Conservation (phyloP, 2,113 vertebrate species). For the Machaerirhynchus nigripectus region DNA sequence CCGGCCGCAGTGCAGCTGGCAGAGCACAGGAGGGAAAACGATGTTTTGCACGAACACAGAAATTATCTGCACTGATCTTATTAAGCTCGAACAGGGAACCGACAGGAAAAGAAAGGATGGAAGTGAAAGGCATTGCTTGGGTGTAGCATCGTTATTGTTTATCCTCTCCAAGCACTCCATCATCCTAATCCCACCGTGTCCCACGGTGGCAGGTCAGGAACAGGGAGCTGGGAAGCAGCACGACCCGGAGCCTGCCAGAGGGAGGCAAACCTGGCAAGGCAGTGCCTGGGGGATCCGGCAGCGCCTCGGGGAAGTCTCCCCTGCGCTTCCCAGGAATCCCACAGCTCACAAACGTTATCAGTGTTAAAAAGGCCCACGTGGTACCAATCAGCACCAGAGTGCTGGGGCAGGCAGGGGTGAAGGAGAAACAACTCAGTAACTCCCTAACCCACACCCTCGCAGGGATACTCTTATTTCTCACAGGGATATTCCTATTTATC, state of each 20-base stretch:
- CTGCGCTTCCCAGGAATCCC: neutral
- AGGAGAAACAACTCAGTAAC: neutral
- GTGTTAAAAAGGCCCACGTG: neutral
- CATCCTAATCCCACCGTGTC: neutral
- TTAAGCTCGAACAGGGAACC: neutral
- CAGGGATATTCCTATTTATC: neutral
- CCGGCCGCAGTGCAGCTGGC: conserved; percentile 2
- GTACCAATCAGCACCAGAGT: neutral
- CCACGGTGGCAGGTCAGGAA: neutral
- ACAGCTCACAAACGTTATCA: neutral
- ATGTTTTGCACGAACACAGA: neutral
- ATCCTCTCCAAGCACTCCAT: conserved; percentile 26
- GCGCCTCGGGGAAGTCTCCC: neutral
- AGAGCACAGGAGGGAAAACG: conserved; percentile 21
- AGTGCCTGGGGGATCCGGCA: neutral
- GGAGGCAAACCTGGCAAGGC: neutral
- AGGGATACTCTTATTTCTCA: neutral
- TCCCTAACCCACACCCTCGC: neutral
- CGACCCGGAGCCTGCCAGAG: neutral
- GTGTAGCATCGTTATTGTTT: neutral
- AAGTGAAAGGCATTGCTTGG: neutral
- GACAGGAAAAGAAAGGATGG: neutral
- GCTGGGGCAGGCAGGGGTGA: neutral
- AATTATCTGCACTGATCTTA: conserved; percentile 51
- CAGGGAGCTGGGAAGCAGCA: neutral